Evolutionary conservation across 2,888 invertebrate species (phyloP).

Genomic region (Anarsia innoxiella): DNA sequence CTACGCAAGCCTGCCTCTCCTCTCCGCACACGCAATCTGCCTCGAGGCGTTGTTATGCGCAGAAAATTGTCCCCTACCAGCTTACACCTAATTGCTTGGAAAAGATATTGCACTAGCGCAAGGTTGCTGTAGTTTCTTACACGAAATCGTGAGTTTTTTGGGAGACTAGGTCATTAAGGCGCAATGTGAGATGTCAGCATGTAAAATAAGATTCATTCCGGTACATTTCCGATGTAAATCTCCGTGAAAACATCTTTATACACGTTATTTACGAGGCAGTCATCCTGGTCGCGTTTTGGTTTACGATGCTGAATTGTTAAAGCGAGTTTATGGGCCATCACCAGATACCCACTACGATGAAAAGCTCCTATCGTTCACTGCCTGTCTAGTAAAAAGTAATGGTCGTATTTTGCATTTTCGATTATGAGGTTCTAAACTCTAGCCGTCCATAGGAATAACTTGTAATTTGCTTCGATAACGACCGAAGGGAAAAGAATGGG

Average conservation of each 20-base stretch:
- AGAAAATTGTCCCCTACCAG: constrained; percentile 10
- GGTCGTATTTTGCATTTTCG: constrained; percentile 12
- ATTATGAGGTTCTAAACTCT: constrained; percentile 5
- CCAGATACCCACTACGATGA: constrained; percentile 12
- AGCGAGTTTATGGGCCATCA: constrained; percentile 30
- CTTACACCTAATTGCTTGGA: constrained; percentile 6
- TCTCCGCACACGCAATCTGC: constrained; percentile 10
- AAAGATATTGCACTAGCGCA: constrained; percentile 6
- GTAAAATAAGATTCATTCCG: constrained; percentile 5
- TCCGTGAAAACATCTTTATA: constrained; percentile 30
- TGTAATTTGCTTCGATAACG: not conserved
- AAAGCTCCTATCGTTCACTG: constrained; percentile 12
- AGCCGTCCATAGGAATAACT: not conserved
- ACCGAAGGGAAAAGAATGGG: no score
- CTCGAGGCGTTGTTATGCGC: constrained; percentile 6
- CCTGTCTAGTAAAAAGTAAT: constrained; percentile 15
- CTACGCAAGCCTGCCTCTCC: constrained; percentile 7
- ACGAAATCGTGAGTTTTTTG: not conserved
- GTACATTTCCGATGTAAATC: constrained; percentile 8
- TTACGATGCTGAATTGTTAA: constrained; percentile 43
- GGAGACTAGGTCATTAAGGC: not conserved
- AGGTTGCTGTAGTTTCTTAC: not conserved
- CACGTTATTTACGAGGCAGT: constrained; percentile 30
- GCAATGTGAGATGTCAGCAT: not conserved
- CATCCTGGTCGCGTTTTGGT: constrained; percentile 28